Evolutionary conservation across 2,888 invertebrate species (phyloP).

Genomic region (Trachelus troglodyta): DNA sequence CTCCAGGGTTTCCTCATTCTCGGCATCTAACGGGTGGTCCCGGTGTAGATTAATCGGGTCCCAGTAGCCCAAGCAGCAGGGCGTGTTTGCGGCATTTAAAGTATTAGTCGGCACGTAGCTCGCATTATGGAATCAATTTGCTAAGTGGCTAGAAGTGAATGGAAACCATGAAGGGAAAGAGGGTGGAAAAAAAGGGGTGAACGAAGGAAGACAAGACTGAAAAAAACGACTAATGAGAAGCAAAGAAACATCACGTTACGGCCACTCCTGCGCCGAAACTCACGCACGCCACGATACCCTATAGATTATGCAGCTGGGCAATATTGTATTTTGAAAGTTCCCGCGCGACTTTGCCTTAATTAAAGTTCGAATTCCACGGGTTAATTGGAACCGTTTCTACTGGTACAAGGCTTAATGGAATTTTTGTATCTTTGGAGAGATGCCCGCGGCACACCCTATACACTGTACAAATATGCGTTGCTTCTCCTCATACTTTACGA

Average conservation of each 20-base stretch:
- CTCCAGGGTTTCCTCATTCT: neutral
- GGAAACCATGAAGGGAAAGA: constrained; percentile 12
- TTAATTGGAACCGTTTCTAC: neutral
- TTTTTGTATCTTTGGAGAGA: neutral
- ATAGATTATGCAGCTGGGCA: neutral
- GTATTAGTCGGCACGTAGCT: constrained; percentile 10
- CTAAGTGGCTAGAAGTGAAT: constrained; percentile 41
- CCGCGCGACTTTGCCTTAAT: neutral
- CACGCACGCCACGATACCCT: neutral
- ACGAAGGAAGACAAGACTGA: constrained; percentile 20
- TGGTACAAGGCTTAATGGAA: neutral
- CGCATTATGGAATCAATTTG: constrained; percentile 49
- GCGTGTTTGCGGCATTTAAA: constrained; percentile 2
- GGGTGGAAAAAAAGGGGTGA: constrained; percentile 4
- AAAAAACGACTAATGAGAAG: constrained; percentile 7
- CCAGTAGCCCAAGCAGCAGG: neutral
- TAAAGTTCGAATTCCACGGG: neutral
- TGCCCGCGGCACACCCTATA: neutral
- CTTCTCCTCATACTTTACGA: neutral
- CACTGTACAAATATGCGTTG: neutral
- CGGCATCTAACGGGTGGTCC: neutral
- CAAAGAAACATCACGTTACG: neutral
- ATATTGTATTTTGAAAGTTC: neutral
- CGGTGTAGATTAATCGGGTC: neutral
- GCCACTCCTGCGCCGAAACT: neutral